Percentiles rank a stretch among this genome's conserved stretches.
Conservation (phyloP, 2,797 vertebrate genomes). For the Neosilurus mollespiculum region DNA sequence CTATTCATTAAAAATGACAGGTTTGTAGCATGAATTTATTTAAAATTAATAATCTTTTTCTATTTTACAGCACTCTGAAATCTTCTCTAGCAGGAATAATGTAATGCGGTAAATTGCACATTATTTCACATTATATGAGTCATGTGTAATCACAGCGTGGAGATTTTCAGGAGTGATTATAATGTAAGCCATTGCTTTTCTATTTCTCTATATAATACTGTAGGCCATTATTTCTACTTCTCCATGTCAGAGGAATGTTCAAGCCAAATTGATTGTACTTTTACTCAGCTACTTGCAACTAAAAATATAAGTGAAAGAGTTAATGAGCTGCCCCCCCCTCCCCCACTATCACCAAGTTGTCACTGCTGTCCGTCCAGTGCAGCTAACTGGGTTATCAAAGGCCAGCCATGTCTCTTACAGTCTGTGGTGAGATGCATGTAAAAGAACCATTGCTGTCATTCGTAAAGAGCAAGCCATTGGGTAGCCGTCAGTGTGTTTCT, state of each 20-base stretch:
- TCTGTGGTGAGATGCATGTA: too few relatives aligned
- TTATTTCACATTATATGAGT: constrained; percentile 9
- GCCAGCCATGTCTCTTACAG: too few relatives aligned
- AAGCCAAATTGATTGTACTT: not conserved
- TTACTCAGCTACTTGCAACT: not conserved
- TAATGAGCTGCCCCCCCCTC: too few relatives aligned
- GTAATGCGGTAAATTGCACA: not conserved
- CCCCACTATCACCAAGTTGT: too few relatives aligned
- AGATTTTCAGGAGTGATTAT: not conserved
- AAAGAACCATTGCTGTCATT: too few relatives aligned
- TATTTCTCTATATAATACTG: not conserved
- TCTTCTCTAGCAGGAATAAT: not conserved
- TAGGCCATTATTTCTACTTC: not conserved
- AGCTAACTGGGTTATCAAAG: too few relatives aligned
- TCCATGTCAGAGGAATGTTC: not conserved
- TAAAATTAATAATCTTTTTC: not conserved
- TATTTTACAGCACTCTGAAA: not conserved
- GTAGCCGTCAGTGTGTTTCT: too few relatives aligned
- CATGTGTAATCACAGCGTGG: not conserved
- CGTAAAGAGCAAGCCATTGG: too few relatives aligned
- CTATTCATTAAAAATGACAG: not conserved
- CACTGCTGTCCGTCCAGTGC: too few relatives aligned
- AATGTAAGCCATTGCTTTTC: not conserved
- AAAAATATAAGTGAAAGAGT: not conserved
- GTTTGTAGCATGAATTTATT: not conserved